phyloP scores from a whole-genome alignment of 2,797 vertebrate genomes.

The Lutjanus campechanus region DNA sequence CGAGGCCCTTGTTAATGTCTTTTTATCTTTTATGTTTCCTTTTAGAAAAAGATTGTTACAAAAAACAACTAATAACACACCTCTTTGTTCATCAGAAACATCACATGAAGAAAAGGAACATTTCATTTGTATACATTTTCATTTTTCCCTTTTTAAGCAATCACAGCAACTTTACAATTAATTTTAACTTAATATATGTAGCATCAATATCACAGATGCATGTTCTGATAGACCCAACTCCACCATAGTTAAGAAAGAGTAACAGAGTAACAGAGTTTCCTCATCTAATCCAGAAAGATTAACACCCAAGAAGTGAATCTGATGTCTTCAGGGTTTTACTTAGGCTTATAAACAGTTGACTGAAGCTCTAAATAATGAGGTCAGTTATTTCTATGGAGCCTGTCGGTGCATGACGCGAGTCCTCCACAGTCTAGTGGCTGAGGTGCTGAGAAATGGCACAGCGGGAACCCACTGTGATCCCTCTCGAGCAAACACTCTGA shows the following conservation, averaged over 20 bases:
- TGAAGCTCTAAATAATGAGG: conserved; percentile 52
- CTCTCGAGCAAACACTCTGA: background rate
- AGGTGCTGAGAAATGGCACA: conserved; percentile 41
- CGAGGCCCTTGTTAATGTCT: background rate
- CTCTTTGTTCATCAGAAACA: background rate
- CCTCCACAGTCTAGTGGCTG: conserved; percentile 36
- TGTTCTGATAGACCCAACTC: background rate
- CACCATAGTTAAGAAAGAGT: too few relatives aligned
- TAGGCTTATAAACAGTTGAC: conserved; percentile 26
- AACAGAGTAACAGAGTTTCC: background rate
- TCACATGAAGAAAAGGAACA: background rate
- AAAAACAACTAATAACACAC: background rate
- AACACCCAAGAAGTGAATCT: background rate
- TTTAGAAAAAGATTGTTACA: background rate
- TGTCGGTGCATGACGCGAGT: conserved; percentile 22
- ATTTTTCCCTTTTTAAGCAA: background rate
- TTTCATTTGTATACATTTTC: background rate
- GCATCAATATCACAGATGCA: background rate
- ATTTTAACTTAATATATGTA: background rate
- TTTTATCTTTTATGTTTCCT: background rate
- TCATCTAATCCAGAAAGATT: conserved; percentile 6
- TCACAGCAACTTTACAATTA: background rate
- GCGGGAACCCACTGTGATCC: background rate
- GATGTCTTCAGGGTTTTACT: conserved; percentile 16
- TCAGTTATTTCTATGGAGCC: conserved; percentile 35